These are phyloP conservation scores for Hermaeophaga mercurialis DNA, from an alignment of 2,888 invertebrate species.

Conservation along the genomic window DNA sequence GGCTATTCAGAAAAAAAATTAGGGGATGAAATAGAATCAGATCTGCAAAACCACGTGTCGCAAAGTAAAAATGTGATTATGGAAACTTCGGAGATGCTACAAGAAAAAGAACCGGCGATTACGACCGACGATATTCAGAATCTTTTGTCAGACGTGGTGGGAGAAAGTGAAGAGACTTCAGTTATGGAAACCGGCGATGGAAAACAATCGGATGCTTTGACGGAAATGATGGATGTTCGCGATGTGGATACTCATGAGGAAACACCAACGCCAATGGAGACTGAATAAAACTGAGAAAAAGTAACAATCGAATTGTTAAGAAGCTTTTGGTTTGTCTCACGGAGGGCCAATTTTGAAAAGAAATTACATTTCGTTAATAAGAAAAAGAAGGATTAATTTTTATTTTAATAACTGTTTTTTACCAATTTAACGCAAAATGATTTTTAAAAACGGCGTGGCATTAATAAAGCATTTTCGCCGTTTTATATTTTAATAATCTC, in stretches of 20 bases:
- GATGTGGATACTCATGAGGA: constrained; percentile 18
- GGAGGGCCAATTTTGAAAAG: no score
- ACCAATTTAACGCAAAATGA: no score
- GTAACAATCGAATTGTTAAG: no score
- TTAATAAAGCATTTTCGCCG: no score
- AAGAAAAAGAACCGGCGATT: constrained; percentile 27
- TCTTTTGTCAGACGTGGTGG: constrained; percentile 32
- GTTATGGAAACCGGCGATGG: constrained; percentile 23
- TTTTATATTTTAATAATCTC: no score
- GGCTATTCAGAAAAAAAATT: background rate
- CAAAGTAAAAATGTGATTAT: background rate
- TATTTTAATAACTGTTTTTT: no score
- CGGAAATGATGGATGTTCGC: constrained; percentile 25
- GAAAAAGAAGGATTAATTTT: no score
- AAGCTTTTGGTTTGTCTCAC: no score
- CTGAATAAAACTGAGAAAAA: no score
- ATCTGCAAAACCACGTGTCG: constrained; percentile 6
- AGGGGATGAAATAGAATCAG: background rate
- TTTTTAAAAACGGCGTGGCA: no score
- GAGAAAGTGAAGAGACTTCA: constrained; percentile 16
- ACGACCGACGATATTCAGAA: constrained; percentile 35
- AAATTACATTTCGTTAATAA: no score
- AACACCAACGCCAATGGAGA: constrained; percentile 32
- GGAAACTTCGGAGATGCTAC: background rate
- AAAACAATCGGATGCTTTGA: background rate